Base-by-base conservation (phyloP, 2,888 invertebrate genomes). In the Bugulina stolonifera region DNA sequence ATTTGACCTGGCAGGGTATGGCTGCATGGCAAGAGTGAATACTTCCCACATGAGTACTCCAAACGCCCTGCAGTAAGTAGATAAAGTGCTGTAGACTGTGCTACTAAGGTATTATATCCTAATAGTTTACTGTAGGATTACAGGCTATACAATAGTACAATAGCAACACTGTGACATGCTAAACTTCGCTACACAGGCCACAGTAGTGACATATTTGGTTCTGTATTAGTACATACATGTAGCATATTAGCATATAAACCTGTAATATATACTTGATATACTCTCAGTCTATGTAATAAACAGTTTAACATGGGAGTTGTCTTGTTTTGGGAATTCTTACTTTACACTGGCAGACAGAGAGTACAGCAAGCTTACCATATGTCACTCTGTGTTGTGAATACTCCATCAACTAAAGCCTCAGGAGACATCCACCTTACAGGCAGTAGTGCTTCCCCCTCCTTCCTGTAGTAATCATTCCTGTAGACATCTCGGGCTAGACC, bases 351-450 rank as follows among this genome's bases (percentile, higher is more conserved):
- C n/a, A n/a, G n/a, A n/a, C n/a, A n/a, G n/a, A n/a, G n/a, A n/a
- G n/a, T n/a, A n/a, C n/a, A n/a, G n/a, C n/a, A n/a, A n/a, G n/a
- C n/a, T 75, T 74, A 85, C 97, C 97, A 97, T 1, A 97, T 95
- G 84, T 98, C 98, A 0, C 94, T 94, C 82, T 97, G 96, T 71
- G 93, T 92, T 0, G 96, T 95, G 83, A 97, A 99, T 0, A 97
- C 91, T 0, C 97, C 96, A 82, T 97, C 96, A 0, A 94, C 91
- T 18, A 98, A 86, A 32, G 95, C 94, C 85, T 99, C 99, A 0
- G 97, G 97, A 0, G 96, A 91, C 96, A 99, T 97, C 98, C 98
- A 98, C 55, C 96, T 88, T 0, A 98, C 94, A 0, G 97, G 98
- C 71, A 98, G 84, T 69, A 96, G 86, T 0, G 95, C 92, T 86